These are phyloP conservation scores for Holacanthus passer DNA, from an alignment of 2,113 vertebrate genomes.

Conservation along the genomic window DNA sequence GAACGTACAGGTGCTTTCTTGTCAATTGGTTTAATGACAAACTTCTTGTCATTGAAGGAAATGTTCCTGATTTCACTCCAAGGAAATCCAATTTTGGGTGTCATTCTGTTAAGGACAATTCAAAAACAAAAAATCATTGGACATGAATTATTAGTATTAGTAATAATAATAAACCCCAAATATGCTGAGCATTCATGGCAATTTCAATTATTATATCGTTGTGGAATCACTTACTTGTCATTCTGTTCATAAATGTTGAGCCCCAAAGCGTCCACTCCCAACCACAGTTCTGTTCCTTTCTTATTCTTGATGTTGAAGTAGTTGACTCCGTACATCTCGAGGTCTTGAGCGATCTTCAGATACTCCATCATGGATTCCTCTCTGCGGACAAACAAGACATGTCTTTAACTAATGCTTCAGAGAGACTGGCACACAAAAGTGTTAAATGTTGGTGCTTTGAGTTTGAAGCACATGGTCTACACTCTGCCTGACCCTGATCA, in stretches of 20 bases:
- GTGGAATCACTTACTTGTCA: constrained; percentile 88
- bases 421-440: background rate
- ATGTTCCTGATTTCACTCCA: constrained; percentile 99
- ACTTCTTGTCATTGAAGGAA: constrained; percentile 99
- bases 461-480: background rate
- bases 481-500: background rate
- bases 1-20: constrained; percentile 96
- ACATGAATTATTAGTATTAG: background rate
- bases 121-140: background rate
- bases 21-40: constrained; percentile 99
- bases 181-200: too few relatives aligned
- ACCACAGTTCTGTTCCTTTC: constrained; percentile 96
- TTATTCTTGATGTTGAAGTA: constrained; percentile 99
- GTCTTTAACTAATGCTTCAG: background rate
- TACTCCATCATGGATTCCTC: constrained; percentile 99
- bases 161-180: background rate
- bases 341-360: constrained; percentile 97
- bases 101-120: constrained; percentile 87
- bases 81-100: constrained; percentile 98
- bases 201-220: background rate
- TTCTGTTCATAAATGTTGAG: constrained; percentile 99
- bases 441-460: background rate
- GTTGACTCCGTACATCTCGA: constrained; percentile 99
- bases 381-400: constrained; percentile 75
- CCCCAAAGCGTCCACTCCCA: constrained; percentile 96